Conservation (phyloP, 2,113 vertebrate genomes). For the Albula goreensis region DNA sequence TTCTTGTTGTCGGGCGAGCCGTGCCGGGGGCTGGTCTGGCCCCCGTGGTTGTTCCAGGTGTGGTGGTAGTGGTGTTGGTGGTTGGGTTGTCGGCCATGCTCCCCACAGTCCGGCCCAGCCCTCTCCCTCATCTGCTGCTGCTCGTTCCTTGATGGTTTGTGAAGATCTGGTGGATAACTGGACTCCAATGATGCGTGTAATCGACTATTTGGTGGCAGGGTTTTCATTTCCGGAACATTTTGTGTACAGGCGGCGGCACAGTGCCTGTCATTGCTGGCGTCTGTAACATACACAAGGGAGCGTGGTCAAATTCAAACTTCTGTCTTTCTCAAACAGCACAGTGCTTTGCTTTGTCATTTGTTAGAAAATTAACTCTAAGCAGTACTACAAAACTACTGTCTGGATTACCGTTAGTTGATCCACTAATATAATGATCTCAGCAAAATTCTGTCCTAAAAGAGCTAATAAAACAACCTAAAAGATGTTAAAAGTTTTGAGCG, state of each 20-base stretch:
- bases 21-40: conserved; percentile 69
- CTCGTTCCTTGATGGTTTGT: conserved; percentile 90
- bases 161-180: conserved; percentile 93
- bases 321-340: neutral
- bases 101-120: conserved; percentile 72
- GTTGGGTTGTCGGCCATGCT: conserved; percentile 78
- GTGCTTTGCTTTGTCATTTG: neutral
- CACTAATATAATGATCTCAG: neutral
- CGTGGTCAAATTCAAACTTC: neutral
- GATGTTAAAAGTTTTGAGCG: too few species aligned
- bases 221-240: conserved; percentile 95
- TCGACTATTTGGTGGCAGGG: conserved; percentile 73
- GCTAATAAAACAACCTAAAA: neutral
- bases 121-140: conserved; percentile 81
- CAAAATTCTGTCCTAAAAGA: neutral
- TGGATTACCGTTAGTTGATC: neutral
- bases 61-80: conserved; percentile 78
- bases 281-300: conserved; percentile 72
- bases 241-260: conserved; percentile 89
- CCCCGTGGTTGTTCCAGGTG: conserved; percentile 84
- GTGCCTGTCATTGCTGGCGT: conserved; percentile 93
- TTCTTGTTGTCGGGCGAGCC: conserved; percentile 76
- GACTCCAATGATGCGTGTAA: conserved; percentile 88
- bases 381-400: neutral
- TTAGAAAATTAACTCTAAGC: neutral